A percentile compares a stretch with the other conserved stretches of the same genome.
Conservation (phyloP, 2,888 invertebrate genomes). For the Diaperis boleti region DNA sequence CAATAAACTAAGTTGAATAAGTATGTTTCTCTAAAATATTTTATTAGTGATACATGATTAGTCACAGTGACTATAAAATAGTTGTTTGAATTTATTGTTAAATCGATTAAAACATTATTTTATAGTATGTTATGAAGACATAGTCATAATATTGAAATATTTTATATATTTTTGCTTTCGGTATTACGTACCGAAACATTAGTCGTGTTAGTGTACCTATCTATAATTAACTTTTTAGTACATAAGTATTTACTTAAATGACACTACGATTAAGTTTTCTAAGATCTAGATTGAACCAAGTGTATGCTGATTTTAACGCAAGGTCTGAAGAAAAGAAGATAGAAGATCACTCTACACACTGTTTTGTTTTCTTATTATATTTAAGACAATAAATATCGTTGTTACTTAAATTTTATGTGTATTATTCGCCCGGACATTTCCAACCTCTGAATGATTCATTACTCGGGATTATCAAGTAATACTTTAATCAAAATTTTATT, state of each 20-base stretch:
- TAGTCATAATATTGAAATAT: constrained; percentile 43
- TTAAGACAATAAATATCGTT: constrained; percentile 58
- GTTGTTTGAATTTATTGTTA: constrained; percentile 47
- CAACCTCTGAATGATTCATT: too few species aligned
- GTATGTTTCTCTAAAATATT: constrained; percentile 46
- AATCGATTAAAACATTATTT: constrained; percentile 43
- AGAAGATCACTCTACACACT: constrained; percentile 49
- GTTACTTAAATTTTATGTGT: constrained; percentile 45
- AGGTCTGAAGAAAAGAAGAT: constrained; percentile 34
- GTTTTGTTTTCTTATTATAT: constrained; percentile 58
- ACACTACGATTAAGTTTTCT: constrained; percentile 46
- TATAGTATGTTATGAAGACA: constrained; percentile 44
- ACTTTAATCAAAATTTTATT: too few species aligned
- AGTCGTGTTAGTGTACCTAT: constrained; percentile 54
- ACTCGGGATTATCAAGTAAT: too few species aligned
- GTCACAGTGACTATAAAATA: constrained; percentile 51
- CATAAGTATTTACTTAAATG: constrained; percentile 42
- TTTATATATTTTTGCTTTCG: constrained; percentile 41
- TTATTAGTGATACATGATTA: constrained; percentile 51
- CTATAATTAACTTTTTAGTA: constrained; percentile 45
- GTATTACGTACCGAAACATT: constrained; percentile 42
- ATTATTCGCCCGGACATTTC: too few species aligned
- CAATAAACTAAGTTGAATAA: constrained; percentile 50
- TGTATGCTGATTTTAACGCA: constrained; percentile 31
- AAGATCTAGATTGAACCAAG: constrained; percentile 40